Evolutionary conservation across 2,797 vertebrate genomes (phyloP).

Genomic region (Platalea minor): DNA sequence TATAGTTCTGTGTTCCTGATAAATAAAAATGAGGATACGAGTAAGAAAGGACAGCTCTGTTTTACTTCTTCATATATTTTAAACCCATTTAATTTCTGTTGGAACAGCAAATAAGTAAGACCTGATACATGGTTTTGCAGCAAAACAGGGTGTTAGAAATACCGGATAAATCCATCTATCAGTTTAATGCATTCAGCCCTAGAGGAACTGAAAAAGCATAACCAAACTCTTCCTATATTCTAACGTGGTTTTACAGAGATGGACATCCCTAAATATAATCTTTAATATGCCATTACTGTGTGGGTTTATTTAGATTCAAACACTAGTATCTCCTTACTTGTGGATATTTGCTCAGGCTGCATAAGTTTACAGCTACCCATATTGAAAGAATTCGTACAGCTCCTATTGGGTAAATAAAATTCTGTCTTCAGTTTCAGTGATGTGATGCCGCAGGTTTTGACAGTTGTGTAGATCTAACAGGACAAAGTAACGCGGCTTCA

Average conservation of each 20-base stretch:
- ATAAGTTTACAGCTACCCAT: background rate
- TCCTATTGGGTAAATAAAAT: background rate
- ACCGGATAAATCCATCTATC: background rate
- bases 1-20: constrained; percentile 86
- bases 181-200: background rate
- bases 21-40: background rate
- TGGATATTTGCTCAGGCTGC: background rate
- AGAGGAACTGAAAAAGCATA: background rate
- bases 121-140: background rate
- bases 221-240: background rate
- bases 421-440: background rate
- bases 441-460: background rate
- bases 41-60: background rate
- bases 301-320: background rate
- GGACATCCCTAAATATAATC: background rate
- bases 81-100: background rate
- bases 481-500: background rate
- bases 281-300: background rate
- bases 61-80: background rate
- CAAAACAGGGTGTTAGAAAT: background rate
- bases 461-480: background rate
- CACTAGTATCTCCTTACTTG: background rate
- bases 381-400: background rate
- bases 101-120: background rate
- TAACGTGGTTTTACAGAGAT: background rate